A percentile compares a stretch with the other conserved stretches of the same genome.
Conservation (phyloP, 2,888 invertebrate genomes). For the Zele albiditarsus region DNA sequence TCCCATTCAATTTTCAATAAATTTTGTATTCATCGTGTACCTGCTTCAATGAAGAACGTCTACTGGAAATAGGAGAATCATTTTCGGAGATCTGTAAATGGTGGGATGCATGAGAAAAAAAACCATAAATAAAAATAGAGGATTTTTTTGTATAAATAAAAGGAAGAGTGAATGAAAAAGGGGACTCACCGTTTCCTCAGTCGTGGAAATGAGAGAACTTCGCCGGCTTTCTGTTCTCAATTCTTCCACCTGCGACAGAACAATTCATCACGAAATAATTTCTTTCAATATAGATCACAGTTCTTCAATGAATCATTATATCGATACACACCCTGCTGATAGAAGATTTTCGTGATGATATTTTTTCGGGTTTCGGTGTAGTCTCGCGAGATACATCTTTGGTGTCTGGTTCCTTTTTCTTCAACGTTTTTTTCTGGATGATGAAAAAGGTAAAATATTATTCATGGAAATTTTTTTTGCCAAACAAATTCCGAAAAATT, state of each 20-base stretch:
- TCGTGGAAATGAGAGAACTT: slow-evolving; percentile 64
- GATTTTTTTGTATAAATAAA: slow-evolving; percentile 5
- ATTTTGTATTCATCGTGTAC: slow-evolving; percentile 52
- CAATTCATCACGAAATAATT: slow-evolving; percentile 19
- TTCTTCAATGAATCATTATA: background rate
- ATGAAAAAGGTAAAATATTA: background rate
- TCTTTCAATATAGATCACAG: background rate
- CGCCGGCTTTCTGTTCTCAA: slow-evolving; percentile 68
- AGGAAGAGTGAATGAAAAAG: slow-evolving; percentile 6
- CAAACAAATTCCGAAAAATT: background rate
- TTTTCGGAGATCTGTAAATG: slow-evolving; percentile 60
- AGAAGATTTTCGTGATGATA: slow-evolving; percentile 63
- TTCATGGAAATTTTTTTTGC: slow-evolving; percentile 3
- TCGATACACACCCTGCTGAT: slow-evolving; percentile 58
- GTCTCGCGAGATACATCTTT: slow-evolving; percentile 60
- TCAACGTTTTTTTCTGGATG: slow-evolving; percentile 58
- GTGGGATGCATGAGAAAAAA: slow-evolving; percentile 39
- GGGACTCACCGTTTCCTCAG: slow-evolving; percentile 61
- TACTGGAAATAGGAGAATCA: slow-evolving; percentile 59
- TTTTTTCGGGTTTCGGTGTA: slow-evolving; percentile 63
- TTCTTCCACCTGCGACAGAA: slow-evolving; percentile 63
- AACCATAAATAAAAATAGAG: slow-evolving; percentile 12
- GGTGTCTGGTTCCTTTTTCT: slow-evolving; percentile 62
- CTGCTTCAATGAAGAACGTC: slow-evolving; percentile 66
- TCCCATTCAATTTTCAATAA: slow-evolving; percentile 22